Percentiles rank a stretch among this genome's conserved stretches.
Conservation (phyloP, 2,113 vertebrate species). For the Pteruthius melanotis region DNA sequence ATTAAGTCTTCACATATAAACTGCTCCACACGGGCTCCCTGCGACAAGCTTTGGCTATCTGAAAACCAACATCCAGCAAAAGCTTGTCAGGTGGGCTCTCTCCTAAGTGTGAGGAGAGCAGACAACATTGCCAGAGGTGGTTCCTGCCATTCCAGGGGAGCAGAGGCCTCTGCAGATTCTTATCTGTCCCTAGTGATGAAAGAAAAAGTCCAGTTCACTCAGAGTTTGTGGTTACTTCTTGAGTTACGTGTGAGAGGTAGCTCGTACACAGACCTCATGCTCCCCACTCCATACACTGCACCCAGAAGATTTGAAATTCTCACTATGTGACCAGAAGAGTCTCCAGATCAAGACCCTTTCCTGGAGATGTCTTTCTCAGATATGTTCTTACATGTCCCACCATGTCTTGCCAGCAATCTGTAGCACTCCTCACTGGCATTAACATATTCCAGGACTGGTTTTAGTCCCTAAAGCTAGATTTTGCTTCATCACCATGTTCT, state of each 20-base stretch:
- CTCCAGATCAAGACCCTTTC: background rate
- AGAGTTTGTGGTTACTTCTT: background rate
- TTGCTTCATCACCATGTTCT: background rate
- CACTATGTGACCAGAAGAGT: background rate
- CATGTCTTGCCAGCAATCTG: background rate
- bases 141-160: background rate
- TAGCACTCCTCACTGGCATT: background rate
- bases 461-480: background rate
- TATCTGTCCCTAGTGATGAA: background rate
- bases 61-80: background rate
- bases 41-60: rapidly evolving
- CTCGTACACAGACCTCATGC: rapidly evolving
- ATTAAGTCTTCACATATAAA: background rate
- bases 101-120: background rate
- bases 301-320: background rate
- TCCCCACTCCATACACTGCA: background rate
- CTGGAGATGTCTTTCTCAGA: background rate
- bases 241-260: background rate
- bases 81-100: background rate
- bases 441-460: background rate
- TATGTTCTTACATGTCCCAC: background rate
- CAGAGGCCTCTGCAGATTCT: background rate
- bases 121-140: background rate
- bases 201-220: background rate
- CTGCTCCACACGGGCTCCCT: rapidly evolving